Conservation (phyloP, 1,140 invertebrate genomes). For the Macrotrachela quadricornifera region DNA sequence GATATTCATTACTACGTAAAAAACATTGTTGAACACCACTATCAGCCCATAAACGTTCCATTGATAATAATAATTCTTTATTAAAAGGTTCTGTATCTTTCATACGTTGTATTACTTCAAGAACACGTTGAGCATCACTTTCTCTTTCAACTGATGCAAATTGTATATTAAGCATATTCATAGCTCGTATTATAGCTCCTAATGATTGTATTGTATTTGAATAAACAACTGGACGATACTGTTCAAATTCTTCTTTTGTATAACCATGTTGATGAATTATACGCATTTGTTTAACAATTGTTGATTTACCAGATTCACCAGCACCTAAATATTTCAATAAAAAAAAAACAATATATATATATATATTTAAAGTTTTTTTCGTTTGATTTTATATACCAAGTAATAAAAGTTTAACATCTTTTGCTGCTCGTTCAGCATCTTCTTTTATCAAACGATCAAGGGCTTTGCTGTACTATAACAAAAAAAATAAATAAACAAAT, state of each 20-base stretch:
- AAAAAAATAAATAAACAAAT: background rate
- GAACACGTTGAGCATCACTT: conserved; percentile 89
- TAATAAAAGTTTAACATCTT: conserved; percentile 93
- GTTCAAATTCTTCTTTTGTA: conserved; percentile 44
- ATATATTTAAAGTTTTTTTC: too few relatives aligned
- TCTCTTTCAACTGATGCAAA: conserved; percentile 57
- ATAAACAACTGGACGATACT: conserved; percentile 59
- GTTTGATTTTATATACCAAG: conserved; percentile 46
- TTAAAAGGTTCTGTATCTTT: conserved; percentile 98
- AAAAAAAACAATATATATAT: too few relatives aligned
- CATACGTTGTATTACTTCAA: conserved; percentile 96
- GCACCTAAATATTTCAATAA: conserved; percentile 17
- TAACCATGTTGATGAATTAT: conserved; percentile 98
- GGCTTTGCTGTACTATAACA: conserved; percentile 60
- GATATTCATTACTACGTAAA: conserved; percentile 96
- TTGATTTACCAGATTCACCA: conserved; percentile 78
- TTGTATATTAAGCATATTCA: conserved; percentile 71
- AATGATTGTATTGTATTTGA: conserved; percentile 70
- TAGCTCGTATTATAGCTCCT: conserved; percentile 65
- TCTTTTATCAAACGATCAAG: conserved; percentile 98
- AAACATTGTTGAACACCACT: conserved; percentile 93
- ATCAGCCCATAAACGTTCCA: conserved; percentile 95
- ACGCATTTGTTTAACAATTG: conserved; percentile 99
- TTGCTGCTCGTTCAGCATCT: conserved; percentile 93
- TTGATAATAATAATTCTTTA: conserved; percentile 81